Evolutionary conservation across 1,140 invertebrate genomes (phyloP).

Genomic region (Apolygus lucorum): DNA sequence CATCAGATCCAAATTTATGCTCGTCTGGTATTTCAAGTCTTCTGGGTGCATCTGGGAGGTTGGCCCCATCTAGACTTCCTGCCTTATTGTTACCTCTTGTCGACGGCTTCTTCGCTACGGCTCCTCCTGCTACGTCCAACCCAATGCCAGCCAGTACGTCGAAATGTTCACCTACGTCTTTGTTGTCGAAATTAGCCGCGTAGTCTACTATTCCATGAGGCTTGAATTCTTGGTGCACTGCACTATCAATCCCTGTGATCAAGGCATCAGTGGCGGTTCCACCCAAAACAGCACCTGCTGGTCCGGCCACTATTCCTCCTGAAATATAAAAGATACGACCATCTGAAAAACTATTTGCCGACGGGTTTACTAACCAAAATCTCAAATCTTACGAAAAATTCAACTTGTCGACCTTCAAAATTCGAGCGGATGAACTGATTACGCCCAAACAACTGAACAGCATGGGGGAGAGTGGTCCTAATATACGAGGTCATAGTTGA

Average conservation of each 20-base stretch:
- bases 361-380: no score
- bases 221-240: slow-evolving; percentile 3
- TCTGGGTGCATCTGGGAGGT: neutral
- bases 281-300: slow-evolving; percentile 7
- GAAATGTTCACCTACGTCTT: slow-evolving; percentile 16
- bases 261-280: slow-evolving; percentile 1
- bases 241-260: slow-evolving; percentile 4
- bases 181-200: slow-evolving; percentile 3
- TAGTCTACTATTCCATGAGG: slow-evolving; percentile 10
- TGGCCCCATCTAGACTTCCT: no score
- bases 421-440: no score
- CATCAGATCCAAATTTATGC: neutral
- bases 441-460: no score
- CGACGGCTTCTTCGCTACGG: neutral
- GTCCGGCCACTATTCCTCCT: slow-evolving; percentile 12
- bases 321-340: no score
- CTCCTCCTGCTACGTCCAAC: neutral
- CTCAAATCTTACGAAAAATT: no score
- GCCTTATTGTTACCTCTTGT: neutral
- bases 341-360: no score
- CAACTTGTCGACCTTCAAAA: no score
- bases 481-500: no score
- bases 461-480: no score
- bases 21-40: neutral
- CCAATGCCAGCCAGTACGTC: neutral